Evolutionary conservation across 2,888 invertebrate species (phyloP).

Genomic region (Hydraecia micacea): DNA sequence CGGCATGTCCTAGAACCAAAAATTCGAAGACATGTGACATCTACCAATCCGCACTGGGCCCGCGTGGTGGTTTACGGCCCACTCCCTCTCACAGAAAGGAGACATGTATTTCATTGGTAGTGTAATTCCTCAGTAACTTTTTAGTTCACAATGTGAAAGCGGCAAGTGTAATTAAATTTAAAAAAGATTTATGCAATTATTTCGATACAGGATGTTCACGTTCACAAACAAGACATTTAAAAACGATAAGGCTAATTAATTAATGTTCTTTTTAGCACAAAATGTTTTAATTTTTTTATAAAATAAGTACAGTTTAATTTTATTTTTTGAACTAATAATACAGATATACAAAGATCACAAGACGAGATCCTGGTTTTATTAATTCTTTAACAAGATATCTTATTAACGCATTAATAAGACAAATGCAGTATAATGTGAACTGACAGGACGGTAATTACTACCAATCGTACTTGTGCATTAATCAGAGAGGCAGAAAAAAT

Average conservation of each 20-base stretch:
- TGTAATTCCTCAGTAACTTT: background rate
- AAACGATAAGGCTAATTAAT: constrained; percentile 53
- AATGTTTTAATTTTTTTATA: constrained; percentile 28
- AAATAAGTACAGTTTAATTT: constrained; percentile 30
- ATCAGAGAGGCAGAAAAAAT: constrained; percentile 39
- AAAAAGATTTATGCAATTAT: constrained; percentile 49
- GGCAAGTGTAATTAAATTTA: constrained; percentile 15
- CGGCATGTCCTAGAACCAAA: too few relatives aligned
- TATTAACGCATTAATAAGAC: constrained; percentile 60
- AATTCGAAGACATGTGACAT: too few relatives aligned
- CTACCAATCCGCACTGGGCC: too few relatives aligned
- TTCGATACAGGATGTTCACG: constrained; percentile 54
- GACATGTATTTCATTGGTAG: too few relatives aligned
- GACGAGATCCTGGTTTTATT: constrained; percentile 39
- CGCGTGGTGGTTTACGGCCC: too few relatives aligned
- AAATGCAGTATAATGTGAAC: constrained; percentile 45
- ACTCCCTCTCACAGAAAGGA: too few relatives aligned
- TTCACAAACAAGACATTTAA: constrained; percentile 44
- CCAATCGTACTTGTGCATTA: constrained; percentile 43
- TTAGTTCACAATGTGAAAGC: constrained; percentile 30
- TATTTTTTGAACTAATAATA: constrained; percentile 47
- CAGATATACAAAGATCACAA: constrained; percentile 52
- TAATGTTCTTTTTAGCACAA: constrained; percentile 15
- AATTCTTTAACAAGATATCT: constrained; percentile 57
- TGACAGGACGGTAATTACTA: constrained; percentile 61